phyloP scores from a whole-genome alignment of 1,140 invertebrate genomes.

The Galleria mellonella region DNA sequence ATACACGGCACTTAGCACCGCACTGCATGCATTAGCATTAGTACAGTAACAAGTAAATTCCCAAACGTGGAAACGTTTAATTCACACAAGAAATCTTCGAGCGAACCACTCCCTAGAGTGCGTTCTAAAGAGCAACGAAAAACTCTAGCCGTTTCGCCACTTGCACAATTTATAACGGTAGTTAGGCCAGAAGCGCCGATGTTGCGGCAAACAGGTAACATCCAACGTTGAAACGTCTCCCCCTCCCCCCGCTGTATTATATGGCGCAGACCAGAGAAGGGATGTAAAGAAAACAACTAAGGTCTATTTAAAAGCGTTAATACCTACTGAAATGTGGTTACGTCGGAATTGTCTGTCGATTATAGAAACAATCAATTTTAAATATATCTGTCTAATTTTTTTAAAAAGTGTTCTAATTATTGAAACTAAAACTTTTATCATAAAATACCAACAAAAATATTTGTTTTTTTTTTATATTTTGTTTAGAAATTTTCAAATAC shows the following conservation, averaged over 20 bases:
- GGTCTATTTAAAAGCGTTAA: conserved; percentile 16
- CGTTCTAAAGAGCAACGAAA: conserved; percentile 37
- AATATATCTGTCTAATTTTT: too few relatives aligned
- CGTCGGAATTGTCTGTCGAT: too few relatives aligned
- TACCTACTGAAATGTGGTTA: too few relatives aligned
- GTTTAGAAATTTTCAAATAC: too few relatives aligned
- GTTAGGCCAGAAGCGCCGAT: conserved; percentile 28
- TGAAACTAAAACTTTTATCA: too few relatives aligned
- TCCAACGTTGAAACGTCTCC: neutral
- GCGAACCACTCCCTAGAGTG: conserved; percentile 33
- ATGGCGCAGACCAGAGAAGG: conserved; percentile 3
- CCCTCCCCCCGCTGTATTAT: conserved; percentile 1
- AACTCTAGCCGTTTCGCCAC: conserved; percentile 30
- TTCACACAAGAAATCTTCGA: conserved; percentile 34
- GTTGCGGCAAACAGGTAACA: conserved; percentile 24
- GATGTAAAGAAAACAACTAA: conserved; percentile 8
- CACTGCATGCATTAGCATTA: conserved; percentile 13
- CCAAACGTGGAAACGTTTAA: conserved; percentile 20
- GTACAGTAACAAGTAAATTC: conserved; percentile 11
- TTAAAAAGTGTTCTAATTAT: too few relatives aligned
- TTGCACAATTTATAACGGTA: conserved; percentile 43
- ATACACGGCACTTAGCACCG: conserved; percentile 6
- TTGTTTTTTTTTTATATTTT: too few relatives aligned
- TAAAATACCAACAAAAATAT: too few relatives aligned
- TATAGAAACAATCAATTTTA: too few relatives aligned